A percentile compares a stretch with the other conserved stretches of the same genome.
Conservation (phyloP, 2,888 invertebrate species). For the Drosophila monieri region DNA sequence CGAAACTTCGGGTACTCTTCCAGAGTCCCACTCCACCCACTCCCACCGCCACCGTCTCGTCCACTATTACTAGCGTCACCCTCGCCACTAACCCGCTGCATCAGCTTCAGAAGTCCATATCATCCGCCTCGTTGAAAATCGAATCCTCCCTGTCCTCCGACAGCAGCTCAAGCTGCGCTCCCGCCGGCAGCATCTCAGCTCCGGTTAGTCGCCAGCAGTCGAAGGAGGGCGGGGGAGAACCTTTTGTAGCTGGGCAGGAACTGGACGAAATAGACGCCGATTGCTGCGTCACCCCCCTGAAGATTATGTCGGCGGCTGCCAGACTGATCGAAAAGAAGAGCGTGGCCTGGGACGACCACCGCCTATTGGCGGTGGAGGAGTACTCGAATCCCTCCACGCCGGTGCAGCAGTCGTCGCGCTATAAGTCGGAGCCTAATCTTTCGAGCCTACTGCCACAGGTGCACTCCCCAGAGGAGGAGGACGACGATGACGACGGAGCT, state of each 20-base stretch:
- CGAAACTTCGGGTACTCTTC: conserved; percentile 82
- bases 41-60: conserved; percentile 34
- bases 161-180: conserved; percentile 56
- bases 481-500: conserved; percentile 31
- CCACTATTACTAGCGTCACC: conserved; percentile 27
- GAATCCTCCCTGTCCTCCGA: conserved; percentile 56
- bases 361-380: conserved; percentile 65
- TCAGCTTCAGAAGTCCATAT: conserved; percentile 81
- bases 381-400: conserved; percentile 73
- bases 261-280: conserved; percentile 58
- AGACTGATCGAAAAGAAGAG: conserved; percentile 73
- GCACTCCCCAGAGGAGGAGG: conserved; percentile 2
- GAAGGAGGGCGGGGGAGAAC: conserved; percentile 54
- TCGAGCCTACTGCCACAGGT: conserved; percentile 65
- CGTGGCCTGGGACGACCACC: conserved; percentile 75
- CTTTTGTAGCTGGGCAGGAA: conserved; percentile 46
- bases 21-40: conserved; percentile 80
- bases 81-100: conserved; percentile 57
- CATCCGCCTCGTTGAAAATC: conserved; percentile 80
- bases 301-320: conserved; percentile 67
- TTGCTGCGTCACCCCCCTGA: conserved; percentile 72
- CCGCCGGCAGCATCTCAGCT: conserved; percentile 69
- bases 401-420: conserved; percentile 73
- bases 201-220: conserved; percentile 81
- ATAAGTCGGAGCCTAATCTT: conserved; percentile 83